Base-by-base conservation (phyloP, 2,113 vertebrate species). In the Brachypteracias leptosomus region DNA sequence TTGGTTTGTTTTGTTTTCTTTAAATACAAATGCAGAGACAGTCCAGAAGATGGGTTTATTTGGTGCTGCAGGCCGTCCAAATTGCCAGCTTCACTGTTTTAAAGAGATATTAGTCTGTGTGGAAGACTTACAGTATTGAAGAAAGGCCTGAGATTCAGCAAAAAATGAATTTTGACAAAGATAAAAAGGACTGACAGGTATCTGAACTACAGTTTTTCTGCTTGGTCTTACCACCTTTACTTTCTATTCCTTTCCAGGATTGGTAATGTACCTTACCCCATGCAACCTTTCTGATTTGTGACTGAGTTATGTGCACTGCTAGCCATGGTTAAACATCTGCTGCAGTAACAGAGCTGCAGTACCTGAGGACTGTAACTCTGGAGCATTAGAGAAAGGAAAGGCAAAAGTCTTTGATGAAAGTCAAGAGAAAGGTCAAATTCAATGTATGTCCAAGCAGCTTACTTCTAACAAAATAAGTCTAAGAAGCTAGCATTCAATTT, bases 21-120 rank as follows among this genome's bases (percentile, higher is more conserved):
- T 44, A 83, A 35, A 59, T 33, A 57, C 0, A 1, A 38, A 9
- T 8, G 2, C 9, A 76, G 22, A 72, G 0, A 9, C 2, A 29
- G 5, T 13, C 17, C 16, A 49, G 9, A 75, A 78, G 7, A 78
- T 31, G 5, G 19, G 2, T n/a, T 54, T 40, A 20, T 91, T 74
- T 62, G 62, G 17, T 71, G n/a, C 11, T 71, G 20, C 9, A 38
- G 26, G 20, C 3, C 7, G 35, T 10, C 10, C 21, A 90, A 26
- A 65, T 20, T 68, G 5, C 11, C 25, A 47, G 28, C 36, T 40
- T 68, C 36, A 25, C 3, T 38, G 7, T 31, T 89, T 80, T 44
- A 52, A 62, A 36, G 2, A 42, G 6, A 3, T 44, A 25, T 7
- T 65, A 66, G 26, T n/a, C 54, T 29, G 4, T 15, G 1, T 71